Percentiles rank a stretch among this genome's conserved stretches.
Evolutionary conservation across 2,113 vertebrate genomes (phyloP).

Genomic region (Grammomys surdaster): DNA sequence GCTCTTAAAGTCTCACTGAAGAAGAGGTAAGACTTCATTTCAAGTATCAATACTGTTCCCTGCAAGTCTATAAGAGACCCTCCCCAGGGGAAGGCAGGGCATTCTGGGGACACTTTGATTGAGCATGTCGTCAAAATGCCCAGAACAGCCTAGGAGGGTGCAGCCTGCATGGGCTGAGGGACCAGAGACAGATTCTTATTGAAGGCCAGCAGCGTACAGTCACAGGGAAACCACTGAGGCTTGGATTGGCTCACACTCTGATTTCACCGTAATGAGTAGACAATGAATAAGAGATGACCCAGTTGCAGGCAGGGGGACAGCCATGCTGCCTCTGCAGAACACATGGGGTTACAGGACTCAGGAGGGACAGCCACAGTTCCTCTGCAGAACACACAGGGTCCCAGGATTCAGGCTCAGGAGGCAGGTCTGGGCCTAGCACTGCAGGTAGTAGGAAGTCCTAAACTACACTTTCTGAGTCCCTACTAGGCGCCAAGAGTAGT

Average conservation of each 20-base stretch:
- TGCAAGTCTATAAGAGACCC: slow-evolving; percentile 3
- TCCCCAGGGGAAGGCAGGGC: background rate
- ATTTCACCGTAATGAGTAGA: background rate
- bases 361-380: background rate
- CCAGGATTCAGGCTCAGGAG: background rate
- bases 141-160: background rate
- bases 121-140: background rate
- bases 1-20: slow-evolving; percentile 29
- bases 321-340: background rate
- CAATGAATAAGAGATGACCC: background rate
- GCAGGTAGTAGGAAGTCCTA: background rate
- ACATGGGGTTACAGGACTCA: too few relatives aligned
- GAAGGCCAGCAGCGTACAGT: rapidly evolving
- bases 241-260: slow-evolving; percentile 26
- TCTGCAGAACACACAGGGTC: background rate
- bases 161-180: background rate
- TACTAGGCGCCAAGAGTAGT: background rate
- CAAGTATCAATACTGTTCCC: background rate
- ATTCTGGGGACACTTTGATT: slow-evolving; percentile 30
- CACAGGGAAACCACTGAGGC: background rate
- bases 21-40: too few relatives aligned
- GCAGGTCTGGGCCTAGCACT: rapidly evolving
- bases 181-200: background rate
- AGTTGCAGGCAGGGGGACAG: background rate
- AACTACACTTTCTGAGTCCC: background rate